These are phyloP conservation scores for Mugil cephalus DNA, from an alignment of 2,113 vertebrate genomes.

Conservation along the genomic window DNA sequence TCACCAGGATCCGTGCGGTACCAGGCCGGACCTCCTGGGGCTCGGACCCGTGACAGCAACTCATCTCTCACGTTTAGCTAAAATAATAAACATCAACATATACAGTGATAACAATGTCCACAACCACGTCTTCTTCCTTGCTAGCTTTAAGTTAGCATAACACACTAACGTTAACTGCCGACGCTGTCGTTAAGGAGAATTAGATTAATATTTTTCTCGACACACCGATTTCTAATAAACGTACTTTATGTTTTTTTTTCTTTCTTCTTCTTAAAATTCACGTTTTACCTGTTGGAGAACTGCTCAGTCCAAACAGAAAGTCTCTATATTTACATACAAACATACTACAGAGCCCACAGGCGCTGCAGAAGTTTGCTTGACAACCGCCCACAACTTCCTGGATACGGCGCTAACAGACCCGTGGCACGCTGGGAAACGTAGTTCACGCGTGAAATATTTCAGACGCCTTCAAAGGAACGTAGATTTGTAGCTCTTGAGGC, in stretches of 20 bases:
- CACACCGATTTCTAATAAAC: too few species aligned
- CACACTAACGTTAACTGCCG: neutral
- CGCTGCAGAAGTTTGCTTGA: slow-evolving; percentile 83
- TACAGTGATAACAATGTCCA: too few species aligned
- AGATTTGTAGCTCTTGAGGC: too few species aligned
- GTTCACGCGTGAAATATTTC: slow-evolving; percentile 21
- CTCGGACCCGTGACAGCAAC: slow-evolving; percentile 21
- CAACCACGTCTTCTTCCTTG: too few species aligned
- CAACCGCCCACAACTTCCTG: slow-evolving; percentile 83
- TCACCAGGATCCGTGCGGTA: slow-evolving; percentile 80
- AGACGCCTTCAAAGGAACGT: too few species aligned
- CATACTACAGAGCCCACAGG: neutral
- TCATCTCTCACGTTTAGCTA: slow-evolving; percentile 61
- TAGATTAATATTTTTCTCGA: neutral
- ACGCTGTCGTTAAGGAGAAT: neutral
- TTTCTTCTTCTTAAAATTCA: too few species aligned
- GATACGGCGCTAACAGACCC: slow-evolving; percentile 67
- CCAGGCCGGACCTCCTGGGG: slow-evolving; percentile 44
- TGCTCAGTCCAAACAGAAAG: neutral
- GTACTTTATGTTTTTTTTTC: neutral
- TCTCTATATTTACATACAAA: slow-evolving; percentile 6
- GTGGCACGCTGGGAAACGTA: slow-evolving; percentile 76
- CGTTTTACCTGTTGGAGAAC: slow-evolving; percentile 7
- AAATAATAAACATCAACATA: too few species aligned
- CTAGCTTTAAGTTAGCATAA: too few species aligned